Evolutionary conservation across 2,113 vertebrate species (phyloP), one percentile per base, ranked within the genome.

Genomic region (Myrmophylax atrothorax): DNA sequence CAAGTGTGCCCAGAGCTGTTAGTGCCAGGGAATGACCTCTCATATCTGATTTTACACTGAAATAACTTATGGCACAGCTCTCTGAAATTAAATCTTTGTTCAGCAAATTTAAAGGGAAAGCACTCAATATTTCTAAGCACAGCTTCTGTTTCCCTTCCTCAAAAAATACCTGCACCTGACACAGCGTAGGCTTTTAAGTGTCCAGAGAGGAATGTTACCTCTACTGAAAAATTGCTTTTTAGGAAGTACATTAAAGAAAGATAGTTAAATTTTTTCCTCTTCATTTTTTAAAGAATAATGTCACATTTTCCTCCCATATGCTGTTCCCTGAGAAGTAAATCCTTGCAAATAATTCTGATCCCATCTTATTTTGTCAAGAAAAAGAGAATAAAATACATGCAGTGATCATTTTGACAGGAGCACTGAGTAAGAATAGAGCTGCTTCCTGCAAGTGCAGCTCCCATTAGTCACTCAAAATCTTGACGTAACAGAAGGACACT

Each of bases 21-120:
- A 74, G 72, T 86, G 68, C 66, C 86, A 93, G 67, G 56, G 46
- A 88, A 78, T 77, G 88, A 96, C 96, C 78, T 94, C 81, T 96
- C 68, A 80, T 87, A 82, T 92, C 42, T 76, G 93, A 95, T 92
- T 93, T 95, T 81, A 73, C 59, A 75, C 44, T 84, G 74, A 66
- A 85, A 81, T 66, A 93, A 86, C 24, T 18, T 18, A 92, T 25
- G 35, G n/a, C 53, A 81, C n/a, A 77, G 42, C 25, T 53, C 60
- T 73, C 40, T 56, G 56, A 31, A 92, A 92, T 86, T 74, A 68
- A 19, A 60, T 78, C 28, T 89, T 84, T 83, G 38, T 52, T 92
- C 85, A 88, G 33, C 20, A 83, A 63, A 89, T 47, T 87, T 62
- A 75, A 84, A 89, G 60, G 40, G 52, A 90, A 86, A 73, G n/a